Conservation (phyloP, 2,888 invertebrate species). For the Mimachlamys varia region DNA sequence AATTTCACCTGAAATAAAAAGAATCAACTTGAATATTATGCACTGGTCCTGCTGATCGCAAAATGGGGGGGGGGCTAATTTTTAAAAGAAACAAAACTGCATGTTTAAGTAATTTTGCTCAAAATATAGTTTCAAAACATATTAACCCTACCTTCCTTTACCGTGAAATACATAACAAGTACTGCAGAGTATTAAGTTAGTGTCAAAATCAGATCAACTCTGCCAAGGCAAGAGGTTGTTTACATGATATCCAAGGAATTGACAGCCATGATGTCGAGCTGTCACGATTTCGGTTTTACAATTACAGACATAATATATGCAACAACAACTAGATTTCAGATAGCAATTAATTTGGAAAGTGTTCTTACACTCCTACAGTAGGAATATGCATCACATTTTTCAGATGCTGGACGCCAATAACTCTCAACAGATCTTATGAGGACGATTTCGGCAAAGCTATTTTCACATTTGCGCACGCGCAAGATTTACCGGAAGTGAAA, state of each 20-base stretch:
- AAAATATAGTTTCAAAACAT: too few relatives aligned
- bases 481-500: conserved; percentile 6
- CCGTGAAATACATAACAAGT: too few relatives aligned
- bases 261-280: neutral
- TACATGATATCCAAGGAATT: conserved; percentile 33
- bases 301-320: neutral
- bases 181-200: too few relatives aligned
- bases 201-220: neutral
- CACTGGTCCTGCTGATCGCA: too few relatives aligned
- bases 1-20: neutral
- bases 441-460: neutral
- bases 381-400: neutral
- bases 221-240: neutral
- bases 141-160: too few relatives aligned
- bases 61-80: too few relatives aligned
- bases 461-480: neutral
- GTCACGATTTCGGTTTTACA: neutral
- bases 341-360: neutral
- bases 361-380: neutral
- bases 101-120: too few relatives aligned
- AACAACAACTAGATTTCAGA: neutral
- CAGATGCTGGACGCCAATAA: neutral
- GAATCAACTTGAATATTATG: too few relatives aligned
- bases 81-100: too few relatives aligned
- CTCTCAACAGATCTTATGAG: neutral